Evolutionary conservation across 2,888 invertebrate species (phyloP).

Genomic region (Ceratothoa steindachneri): DNA sequence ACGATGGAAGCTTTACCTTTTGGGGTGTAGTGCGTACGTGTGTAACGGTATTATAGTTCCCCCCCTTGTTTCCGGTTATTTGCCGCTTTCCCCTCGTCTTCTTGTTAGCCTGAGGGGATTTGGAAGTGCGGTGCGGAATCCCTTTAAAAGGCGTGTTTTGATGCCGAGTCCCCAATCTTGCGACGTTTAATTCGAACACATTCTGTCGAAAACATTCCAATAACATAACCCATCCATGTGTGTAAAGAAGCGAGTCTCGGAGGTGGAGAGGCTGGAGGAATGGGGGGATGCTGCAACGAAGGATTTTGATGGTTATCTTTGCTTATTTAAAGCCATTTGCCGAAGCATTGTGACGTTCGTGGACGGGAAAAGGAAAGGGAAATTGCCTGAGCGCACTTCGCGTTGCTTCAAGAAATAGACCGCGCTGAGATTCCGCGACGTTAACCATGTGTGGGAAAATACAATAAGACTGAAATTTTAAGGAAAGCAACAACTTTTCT

Average conservation of each 20-base stretch:
- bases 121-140: background rate
- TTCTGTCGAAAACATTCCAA: slow-evolving; percentile 2
- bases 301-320: too few species aligned
- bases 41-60: background rate
- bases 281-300: background rate
- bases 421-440: too few species aligned
- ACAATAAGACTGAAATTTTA: too few species aligned
- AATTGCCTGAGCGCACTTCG: too few species aligned
- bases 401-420: too few species aligned
- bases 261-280: background rate
- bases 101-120: background rate
- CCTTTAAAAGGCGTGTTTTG: slow-evolving; percentile 1
- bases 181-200: slow-evolving; percentile 1
- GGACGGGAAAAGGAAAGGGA: too few species aligned
- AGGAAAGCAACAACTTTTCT: background rate
- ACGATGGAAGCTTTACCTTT: background rate
- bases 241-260: background rate
- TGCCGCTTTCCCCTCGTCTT: background rate
- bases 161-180: background rate
- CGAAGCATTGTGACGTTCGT: too few species aligned
- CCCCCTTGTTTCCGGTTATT: background rate
- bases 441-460: too few species aligned
- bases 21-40: background rate
- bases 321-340: too few species aligned
- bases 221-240: slow-evolving; percentile 1